A percentile compares a stretch with the other conserved stretches of the same genome.
Evolutionary conservation across 2,888 invertebrate species (phyloP).

Genomic region (Drosophila histrio): DNA sequence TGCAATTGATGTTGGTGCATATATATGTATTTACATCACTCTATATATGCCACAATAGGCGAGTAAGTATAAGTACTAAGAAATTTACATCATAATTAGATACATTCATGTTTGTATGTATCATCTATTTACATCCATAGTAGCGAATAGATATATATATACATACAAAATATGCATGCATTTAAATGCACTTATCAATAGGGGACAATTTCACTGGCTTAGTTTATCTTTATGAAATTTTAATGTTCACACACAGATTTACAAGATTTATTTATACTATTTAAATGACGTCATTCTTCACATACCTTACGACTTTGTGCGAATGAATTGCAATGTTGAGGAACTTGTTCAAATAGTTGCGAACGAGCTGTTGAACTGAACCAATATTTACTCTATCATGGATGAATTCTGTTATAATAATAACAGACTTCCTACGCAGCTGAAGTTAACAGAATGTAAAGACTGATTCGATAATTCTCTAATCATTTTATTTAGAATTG

Average conservation of each 20-base stretch:
- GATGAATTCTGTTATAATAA: too few species aligned
- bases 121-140: slow-evolving; percentile 4
- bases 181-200: not conserved
- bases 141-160: not conserved
- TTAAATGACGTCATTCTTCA: slow-evolving; percentile 45
- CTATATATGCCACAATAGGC: not conserved
- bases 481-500: too few species aligned
- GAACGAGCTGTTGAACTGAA: not conserved
- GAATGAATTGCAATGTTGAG: slow-evolving; percentile 15
- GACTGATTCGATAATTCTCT: too few species aligned
- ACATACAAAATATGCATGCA: not conserved
- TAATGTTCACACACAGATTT: not conserved
- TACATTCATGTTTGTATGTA: not conserved
- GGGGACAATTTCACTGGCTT: not conserved
- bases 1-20: not conserved
- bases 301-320: slow-evolving; percentile 38
- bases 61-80: not conserved
- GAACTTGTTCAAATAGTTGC: slow-evolving; percentile 1
- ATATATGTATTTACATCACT: not conserved
- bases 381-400: not conserved
- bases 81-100: not conserved
- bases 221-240: not conserved
- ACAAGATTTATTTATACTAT: slow-evolving; percentile 3
- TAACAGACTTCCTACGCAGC: too few species aligned
- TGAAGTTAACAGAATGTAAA: too few species aligned